A percentile compares a stretch with the other conserved stretches of the same genome.
Evolutionary conservation across 2,797 vertebrate species (phyloP).

Genomic region (Microctenopoma steveboyesi): DNA sequence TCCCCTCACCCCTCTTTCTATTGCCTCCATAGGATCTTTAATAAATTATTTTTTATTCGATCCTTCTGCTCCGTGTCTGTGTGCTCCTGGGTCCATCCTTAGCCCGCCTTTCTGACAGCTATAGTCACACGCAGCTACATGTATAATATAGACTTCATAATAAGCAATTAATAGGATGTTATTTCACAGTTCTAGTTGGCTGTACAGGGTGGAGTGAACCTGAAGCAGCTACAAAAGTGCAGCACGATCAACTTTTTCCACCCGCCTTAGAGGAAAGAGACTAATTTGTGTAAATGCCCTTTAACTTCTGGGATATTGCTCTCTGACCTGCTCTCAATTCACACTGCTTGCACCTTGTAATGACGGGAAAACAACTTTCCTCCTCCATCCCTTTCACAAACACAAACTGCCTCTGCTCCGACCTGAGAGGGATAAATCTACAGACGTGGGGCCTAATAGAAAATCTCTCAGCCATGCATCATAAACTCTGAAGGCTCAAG

Average conservation of each 20-base stretch:
- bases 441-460: constrained; percentile 45
- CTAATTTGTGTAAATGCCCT: constrained; percentile 17
- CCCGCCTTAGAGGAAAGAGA: constrained; percentile 15
- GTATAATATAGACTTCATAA: neutral
- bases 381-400: constrained; percentile 23
- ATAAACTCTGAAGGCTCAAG: constrained; percentile 62
- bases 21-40: too few species aligned
- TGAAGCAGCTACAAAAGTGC: neutral
- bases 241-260: constrained; percentile 5
- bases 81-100: too few species aligned
- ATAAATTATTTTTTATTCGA: too few species aligned
- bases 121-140: neutral
- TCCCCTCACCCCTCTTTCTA: too few species aligned
- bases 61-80: too few species aligned
- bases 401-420: constrained; percentile 21
- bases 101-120: too few species aligned
- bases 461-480: constrained; percentile 58
- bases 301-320: constrained; percentile 22
- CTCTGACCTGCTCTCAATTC: constrained; percentile 23
- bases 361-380: constrained; percentile 30
- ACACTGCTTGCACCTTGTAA: constrained; percentile 10
- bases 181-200: neutral
- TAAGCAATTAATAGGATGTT: neutral
- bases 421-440: constrained; percentile 45
- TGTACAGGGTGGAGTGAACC: neutral